A percentile compares a stretch with the other conserved stretches of the same genome.
These are phyloP conservation scores for Muntiacus muntjak DNA, from an alignment of 2,113 vertebrate species.

Conservation along the genomic window DNA sequence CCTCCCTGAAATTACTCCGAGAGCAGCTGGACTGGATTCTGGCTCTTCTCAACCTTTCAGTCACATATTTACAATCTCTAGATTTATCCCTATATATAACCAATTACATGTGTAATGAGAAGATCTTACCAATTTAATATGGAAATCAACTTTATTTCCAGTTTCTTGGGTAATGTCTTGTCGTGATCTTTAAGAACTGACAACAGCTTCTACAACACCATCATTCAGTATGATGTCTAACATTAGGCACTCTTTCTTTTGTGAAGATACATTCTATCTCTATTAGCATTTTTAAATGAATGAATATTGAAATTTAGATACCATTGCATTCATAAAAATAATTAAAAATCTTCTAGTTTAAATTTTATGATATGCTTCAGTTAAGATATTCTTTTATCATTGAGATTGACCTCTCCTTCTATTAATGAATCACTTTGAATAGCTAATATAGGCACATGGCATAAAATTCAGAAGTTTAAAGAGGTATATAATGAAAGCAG, in stretches of 20 bases:
- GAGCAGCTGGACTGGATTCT: background rate
- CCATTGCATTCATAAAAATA: background rate
- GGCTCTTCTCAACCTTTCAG: background rate
- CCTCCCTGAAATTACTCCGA: background rate
- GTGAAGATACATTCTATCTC: background rate
- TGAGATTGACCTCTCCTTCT: background rate
- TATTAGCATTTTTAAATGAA: background rate
- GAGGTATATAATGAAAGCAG: background rate
- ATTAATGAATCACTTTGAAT: background rate
- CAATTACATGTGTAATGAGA: background rate
- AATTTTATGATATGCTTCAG: background rate
- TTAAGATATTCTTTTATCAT: background rate
- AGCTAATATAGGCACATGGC: background rate
- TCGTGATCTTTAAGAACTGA: background rate
- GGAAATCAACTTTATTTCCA: background rate
- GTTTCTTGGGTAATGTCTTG: background rate
- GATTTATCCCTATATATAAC: background rate
- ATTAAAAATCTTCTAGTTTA: background rate
- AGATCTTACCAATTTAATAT: constrained; percentile 7
- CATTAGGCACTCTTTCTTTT: background rate
- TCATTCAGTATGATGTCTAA: background rate
- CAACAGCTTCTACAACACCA: background rate
- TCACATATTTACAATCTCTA: background rate
- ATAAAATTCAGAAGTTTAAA: background rate
- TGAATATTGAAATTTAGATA: background rate